Conservation (phyloP, 2,888 invertebrate species). For the Cryptophagus acutangulus region DNA sequence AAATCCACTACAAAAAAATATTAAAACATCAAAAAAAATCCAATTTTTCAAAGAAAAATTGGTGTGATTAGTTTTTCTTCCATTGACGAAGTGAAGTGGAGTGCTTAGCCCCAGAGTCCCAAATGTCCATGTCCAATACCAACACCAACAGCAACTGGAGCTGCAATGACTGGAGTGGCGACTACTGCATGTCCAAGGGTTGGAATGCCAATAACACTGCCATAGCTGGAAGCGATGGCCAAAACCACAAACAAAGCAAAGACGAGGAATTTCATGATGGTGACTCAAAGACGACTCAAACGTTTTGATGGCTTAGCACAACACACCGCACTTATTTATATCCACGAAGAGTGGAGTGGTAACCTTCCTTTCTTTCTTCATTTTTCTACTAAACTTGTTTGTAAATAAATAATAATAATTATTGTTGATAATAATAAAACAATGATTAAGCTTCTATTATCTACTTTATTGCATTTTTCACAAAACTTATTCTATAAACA, state of each 20-base stretch:
- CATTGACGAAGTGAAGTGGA: neutral
- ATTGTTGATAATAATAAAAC: no score
- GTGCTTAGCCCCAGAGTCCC: conserved; percentile 7
- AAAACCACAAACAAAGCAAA: conserved; percentile 20
- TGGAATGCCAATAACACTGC: conserved; percentile 11
- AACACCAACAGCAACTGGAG: neutral
- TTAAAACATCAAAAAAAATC: no score
- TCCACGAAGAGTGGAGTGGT: no score
- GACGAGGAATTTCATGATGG: conserved; percentile 23
- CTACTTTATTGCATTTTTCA: no score
- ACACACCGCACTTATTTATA: no score
- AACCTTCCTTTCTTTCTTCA: no score
- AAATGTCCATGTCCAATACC: conserved; percentile 7
- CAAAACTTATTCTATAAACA: no score
- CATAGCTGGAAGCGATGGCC: conserved; percentile 19
- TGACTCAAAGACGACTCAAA: conserved; percentile 7
- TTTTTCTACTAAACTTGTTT: no score
- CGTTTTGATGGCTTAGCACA: neutral
- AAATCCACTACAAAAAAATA: no score
- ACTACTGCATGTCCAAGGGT: conserved; percentile 4
- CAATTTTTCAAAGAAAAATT: no score
- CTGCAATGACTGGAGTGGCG: conserved; percentile 6
- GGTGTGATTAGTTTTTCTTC: neutral
- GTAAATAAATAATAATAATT: no score
- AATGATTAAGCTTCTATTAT: no score